Evolutionary conservation across 92 coral and sea anemone genomes (phyloP).

Genomic region (Zoanthus solanderi): DNA sequence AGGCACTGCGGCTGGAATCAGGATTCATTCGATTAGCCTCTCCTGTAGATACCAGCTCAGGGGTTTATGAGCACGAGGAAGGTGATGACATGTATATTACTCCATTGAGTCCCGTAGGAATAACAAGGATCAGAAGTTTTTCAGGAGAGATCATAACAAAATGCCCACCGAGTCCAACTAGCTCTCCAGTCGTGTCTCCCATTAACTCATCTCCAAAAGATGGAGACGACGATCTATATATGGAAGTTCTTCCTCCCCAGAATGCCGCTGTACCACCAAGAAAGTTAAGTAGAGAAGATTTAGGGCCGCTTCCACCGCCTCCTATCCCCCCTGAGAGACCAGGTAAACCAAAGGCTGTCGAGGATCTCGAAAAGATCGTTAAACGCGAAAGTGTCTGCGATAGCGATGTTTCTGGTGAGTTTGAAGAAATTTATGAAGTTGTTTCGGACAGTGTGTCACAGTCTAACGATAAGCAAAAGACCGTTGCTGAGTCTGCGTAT

Average conservation of each 20-base stretch:
- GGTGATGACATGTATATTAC: slow-evolving; percentile 79
- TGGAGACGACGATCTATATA: slow-evolving; percentile 62
- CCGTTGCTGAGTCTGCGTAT: slow-evolving; percentile 8
- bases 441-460: slow-evolving; percentile 58
- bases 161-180: slow-evolving; percentile 1
- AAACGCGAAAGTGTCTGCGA: slow-evolving; percentile 55
- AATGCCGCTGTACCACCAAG: slow-evolving; percentile 11
- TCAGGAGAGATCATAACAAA: not conserved
- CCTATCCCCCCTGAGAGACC: slow-evolving; percentile 75
- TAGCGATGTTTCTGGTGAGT: slow-evolving; percentile 56
- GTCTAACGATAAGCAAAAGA: slow-evolving; percentile 62
- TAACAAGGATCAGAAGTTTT: slow-evolving; percentile 55
- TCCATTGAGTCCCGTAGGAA: slow-evolving; percentile 75
- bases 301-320: slow-evolving; percentile 86
- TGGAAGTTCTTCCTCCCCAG: slow-evolving; percentile 62
- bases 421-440: slow-evolving; percentile 82
- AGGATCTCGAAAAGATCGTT: not conserved
- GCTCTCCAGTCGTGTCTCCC: slow-evolving; percentile 22
- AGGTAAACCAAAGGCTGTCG: slow-evolving; percentile 63
- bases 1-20: slow-evolving; percentile 83
- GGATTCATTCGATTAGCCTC: slow-evolving; percentile 83
- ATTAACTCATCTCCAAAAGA: slow-evolving; percentile 44
- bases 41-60: slow-evolving; percentile 83
- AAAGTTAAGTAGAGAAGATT: slow-evolving; percentile 63
- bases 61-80: slow-evolving; percentile 81